phyloP scores from a whole-genome alignment of 2,113 vertebrate genomes.

The Harpagus bidentatus region DNA sequence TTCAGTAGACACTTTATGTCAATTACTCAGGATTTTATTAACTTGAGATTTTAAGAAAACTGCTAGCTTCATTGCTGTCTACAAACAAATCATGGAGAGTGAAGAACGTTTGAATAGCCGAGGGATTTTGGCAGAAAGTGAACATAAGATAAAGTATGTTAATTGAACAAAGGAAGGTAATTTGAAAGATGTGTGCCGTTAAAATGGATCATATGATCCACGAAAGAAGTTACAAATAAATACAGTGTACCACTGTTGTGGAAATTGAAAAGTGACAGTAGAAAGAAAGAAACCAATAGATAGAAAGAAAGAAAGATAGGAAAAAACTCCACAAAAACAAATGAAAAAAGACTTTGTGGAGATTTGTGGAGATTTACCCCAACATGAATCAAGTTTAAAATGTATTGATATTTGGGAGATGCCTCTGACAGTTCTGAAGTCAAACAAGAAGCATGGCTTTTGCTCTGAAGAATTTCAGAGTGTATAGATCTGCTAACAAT shows the following conservation, averaged over 20 bases:
- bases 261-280: not conserved
- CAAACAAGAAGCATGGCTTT: not conserved
- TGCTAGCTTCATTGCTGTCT: not conserved
- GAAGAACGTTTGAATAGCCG: not conserved
- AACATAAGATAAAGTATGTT: not conserved
- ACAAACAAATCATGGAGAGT: not conserved
- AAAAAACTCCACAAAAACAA: not conserved
- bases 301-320: not conserved
- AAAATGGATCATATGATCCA: not conserved
- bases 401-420: conserved; percentile 5
- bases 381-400: not conserved
- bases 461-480: conserved; percentile 1
- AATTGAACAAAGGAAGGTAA: not conserved
- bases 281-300: not conserved
- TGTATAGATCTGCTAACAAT: conserved; percentile 34
- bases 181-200: not conserved
- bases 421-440: not conserved
- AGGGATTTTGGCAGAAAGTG: not conserved
- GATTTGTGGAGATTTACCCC: not conserved
- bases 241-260: not conserved
- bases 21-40: not conserved
- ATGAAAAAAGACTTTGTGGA: not conserved
- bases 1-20: not conserved
- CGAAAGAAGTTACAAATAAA: not conserved
- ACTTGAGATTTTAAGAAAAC: not conserved